Percentiles rank a stretch among this genome's conserved stretches.
Conservation (phyloP, 2,797 vertebrate genomes). For the Aulostomus chinensis region DNA sequence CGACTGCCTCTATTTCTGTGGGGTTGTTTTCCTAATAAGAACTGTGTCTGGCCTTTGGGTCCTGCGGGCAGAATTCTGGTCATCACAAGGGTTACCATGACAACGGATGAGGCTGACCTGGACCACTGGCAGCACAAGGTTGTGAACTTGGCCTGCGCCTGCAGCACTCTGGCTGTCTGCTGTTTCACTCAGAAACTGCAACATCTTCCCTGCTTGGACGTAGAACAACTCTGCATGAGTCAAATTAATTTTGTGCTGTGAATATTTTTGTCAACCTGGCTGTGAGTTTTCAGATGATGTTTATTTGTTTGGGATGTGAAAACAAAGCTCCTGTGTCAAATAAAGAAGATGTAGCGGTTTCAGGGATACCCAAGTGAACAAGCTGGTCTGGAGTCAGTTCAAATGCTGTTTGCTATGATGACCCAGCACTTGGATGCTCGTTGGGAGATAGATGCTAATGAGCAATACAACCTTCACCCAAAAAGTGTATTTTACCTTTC, state of each 20-base stretch:
- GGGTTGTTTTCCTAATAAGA: conserved; percentile 59
- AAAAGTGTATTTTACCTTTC: too few species aligned
- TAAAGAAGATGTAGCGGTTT: conserved; percentile 44
- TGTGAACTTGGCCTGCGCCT: conserved; percentile 69
- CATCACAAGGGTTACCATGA: conserved; percentile 71
- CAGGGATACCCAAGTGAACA: conserved; percentile 47
- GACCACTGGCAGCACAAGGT: conserved; percentile 49
- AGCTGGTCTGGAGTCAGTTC: conserved; percentile 10
- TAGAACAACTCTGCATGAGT: background rate
- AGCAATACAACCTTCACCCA: too few species aligned
- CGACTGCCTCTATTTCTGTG: conserved; percentile 62
- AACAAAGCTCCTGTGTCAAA: conserved; percentile 48
- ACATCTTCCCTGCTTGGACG: conserved; percentile 20
- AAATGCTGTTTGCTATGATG: conserved; percentile 24
- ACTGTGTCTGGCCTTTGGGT: conserved; percentile 56
- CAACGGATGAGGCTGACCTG: conserved; percentile 69
- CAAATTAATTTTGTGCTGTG: conserved; percentile 4
- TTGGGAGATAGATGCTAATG: conserved; percentile 13
- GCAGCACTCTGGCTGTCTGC: conserved; percentile 48
- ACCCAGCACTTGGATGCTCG: conserved; percentile 6
- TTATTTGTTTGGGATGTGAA: conserved; percentile 38
- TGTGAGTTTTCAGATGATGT: conserved; percentile 31
- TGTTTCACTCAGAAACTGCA: conserved; percentile 26
- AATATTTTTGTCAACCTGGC: conserved; percentile 23
- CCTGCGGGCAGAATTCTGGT: conserved; percentile 46